Evolutionary conservation across 2,113 vertebrate genomes (phyloP).

Genomic region (Prionailurus viverrinus): DNA sequence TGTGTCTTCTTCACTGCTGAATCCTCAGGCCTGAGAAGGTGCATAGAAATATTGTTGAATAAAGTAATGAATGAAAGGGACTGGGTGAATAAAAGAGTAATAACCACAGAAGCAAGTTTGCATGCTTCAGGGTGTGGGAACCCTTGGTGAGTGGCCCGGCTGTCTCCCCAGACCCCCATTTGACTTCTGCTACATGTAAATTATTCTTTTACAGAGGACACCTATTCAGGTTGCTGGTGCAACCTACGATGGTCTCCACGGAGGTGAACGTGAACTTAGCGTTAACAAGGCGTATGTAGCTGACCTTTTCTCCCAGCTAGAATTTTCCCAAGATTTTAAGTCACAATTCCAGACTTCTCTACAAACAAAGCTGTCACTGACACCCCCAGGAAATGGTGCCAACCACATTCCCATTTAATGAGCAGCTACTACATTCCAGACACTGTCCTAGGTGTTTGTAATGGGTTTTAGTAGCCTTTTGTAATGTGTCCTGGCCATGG

Average conservation of each 20-base stretch:
- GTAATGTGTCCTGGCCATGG: too few species aligned
- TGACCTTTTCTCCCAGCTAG: background rate
- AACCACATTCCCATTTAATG: background rate
- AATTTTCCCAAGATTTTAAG: background rate
- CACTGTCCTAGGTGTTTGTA: background rate
- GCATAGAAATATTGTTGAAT: background rate
- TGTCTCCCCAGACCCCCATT: too few species aligned
- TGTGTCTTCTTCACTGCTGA: background rate
- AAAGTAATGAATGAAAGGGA: background rate
- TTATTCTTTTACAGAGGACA: background rate
- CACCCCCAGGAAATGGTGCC: background rate
- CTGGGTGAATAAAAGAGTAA: background rate
- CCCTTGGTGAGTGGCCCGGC: rapidly evolving
- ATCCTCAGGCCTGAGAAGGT: background rate
- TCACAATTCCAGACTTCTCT: background rate
- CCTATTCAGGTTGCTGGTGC: background rate
- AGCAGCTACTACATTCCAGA: background rate
- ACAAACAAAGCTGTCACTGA: background rate
- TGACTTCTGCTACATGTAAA: background rate
- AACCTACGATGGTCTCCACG: rapidly evolving
- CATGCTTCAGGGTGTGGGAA: background rate
- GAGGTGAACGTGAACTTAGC: background rate
- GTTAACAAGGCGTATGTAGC: background rate
- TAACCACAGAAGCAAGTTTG: background rate
- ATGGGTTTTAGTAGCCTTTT: background rate